A percentile compares a stretch with the other conserved stretches of the same genome.
These are phyloP conservation scores for Hipparchia sbordonii DNA, from an alignment of 2,888 invertebrate species.

Conservation along the genomic window DNA sequence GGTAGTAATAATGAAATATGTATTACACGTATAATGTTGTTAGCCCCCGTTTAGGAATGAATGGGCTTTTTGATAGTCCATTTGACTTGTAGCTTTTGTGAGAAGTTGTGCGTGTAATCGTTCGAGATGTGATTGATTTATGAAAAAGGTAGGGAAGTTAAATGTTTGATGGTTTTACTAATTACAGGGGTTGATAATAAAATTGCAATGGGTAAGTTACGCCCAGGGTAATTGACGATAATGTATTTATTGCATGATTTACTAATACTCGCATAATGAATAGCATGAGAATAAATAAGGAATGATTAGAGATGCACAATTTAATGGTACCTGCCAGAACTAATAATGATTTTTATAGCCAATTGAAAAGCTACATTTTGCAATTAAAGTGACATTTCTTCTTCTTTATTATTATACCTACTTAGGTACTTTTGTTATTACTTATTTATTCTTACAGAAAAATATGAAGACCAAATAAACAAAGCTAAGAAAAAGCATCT, in stretches of 20 bases:
- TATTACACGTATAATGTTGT: conserved; percentile 83
- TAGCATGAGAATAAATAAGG: too few species aligned
- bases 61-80: conserved; percentile 68
- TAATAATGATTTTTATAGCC: too few species aligned
- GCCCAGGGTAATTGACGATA: conserved; percentile 16
- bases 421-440: too few species aligned
- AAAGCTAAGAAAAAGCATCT: conserved; percentile 55
- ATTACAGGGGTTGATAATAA: conserved; percentile 57
- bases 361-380: too few species aligned
- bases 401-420: too few species aligned
- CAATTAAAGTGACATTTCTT: too few species aligned
- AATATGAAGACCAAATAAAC: conserved; percentile 4
- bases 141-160: conserved; percentile 54
- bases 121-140: conserved; percentile 71
- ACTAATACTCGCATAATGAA: too few species aligned
- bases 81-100: conserved; percentile 77
- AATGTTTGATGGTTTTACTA: conserved; percentile 61
- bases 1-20: conserved; percentile 82
- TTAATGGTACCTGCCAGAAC: too few species aligned
- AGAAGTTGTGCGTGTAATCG: conserved; percentile 77
- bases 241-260: neutral
- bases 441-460: too few species aligned
- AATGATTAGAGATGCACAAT: too few species aligned
- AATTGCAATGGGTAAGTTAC: neutral
- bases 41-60: conserved; percentile 73